These are phyloP conservation scores for Agrochola lota DNA, from an alignment of 2,888 invertebrate genomes.

Conservation along the genomic window DNA sequence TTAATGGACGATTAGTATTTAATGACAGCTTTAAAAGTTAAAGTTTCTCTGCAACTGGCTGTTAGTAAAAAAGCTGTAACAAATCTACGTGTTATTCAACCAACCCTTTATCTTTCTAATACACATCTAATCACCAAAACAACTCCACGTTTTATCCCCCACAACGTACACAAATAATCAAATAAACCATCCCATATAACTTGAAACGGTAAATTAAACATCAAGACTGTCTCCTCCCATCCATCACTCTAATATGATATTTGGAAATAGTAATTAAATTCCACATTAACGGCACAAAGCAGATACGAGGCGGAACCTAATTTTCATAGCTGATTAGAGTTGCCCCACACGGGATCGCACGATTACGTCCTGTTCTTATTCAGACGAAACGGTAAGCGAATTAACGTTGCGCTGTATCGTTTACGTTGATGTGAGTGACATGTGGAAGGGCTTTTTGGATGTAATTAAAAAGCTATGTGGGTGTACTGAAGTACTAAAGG, in stretches of 20 bases:
- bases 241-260: conserved; percentile 80
- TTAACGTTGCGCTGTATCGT: conserved; percentile 57
- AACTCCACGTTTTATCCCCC: conserved; percentile 28
- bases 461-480: conserved; percentile 47
- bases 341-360: conserved; percentile 86
- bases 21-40: too few species aligned
- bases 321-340: conserved; percentile 90
- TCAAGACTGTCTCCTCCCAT: conserved; percentile 81
- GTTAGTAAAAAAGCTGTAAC: background rate
- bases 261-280: conserved; percentile 90
- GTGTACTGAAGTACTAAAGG: background rate
- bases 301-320: conserved; percentile 89
- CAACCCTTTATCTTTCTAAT: too few species aligned
- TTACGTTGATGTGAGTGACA: conserved; percentile 57
- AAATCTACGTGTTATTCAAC: background rate
- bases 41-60: too few species aligned
- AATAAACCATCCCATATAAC: conserved; percentile 59
- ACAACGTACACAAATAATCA: conserved; percentile 55
- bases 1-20: too few species aligned
- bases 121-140: conserved; percentile 10
- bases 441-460: conserved; percentile 50
- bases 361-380: conserved; percentile 74
- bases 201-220: conserved; percentile 78
- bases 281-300: conserved; percentile 87
- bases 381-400: conserved; percentile 58